Evolutionary conservation across 1,140 invertebrate genomes (phyloP).

Genomic region (Brachionus manjavacas): DNA sequence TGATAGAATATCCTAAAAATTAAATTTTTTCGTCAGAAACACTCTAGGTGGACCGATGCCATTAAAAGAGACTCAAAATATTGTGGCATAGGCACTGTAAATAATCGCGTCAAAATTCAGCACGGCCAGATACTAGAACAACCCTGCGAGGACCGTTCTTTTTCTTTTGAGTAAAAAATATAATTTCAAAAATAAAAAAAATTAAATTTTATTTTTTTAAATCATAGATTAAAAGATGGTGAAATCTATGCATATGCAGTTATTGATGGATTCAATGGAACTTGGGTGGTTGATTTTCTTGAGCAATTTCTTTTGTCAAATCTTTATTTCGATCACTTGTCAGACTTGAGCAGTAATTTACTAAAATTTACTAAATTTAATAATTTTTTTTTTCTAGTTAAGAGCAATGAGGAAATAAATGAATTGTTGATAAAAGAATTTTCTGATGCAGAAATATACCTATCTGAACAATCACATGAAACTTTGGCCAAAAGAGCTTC

Average conservation of each 20-base stretch:
- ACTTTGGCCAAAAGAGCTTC: neutral
- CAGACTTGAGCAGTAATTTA: neutral
- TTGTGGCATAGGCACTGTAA: neutral
- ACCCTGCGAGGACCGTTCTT: neutral
- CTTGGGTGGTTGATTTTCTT: neutral
- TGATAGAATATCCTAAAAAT: neutral
- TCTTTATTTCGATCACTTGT: constrained; percentile 31
- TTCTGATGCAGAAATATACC: neutral
- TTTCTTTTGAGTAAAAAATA: neutral
- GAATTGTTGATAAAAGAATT: neutral
- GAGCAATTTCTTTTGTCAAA: constrained; percentile 8
- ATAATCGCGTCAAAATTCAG: neutral
- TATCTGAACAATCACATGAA: neutral
- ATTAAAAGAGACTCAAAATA: neutral
- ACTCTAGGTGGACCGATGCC: neutral
- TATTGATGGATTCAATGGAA: constrained; percentile 31
- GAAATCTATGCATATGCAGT: constrained; percentile 32
- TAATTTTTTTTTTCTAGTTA: neutral
- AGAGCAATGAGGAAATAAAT: neutral
- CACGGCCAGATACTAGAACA: neutral
- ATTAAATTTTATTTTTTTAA: neutral
- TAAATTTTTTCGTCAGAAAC: neutral
- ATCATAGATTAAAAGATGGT: constrained; percentile 1
- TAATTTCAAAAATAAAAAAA: neutral
- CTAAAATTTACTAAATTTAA: neutral